phyloP scores from a whole-genome alignment of 2,113 vertebrate genomes.

The Sinocyclocheilus anophthalmus region DNA sequence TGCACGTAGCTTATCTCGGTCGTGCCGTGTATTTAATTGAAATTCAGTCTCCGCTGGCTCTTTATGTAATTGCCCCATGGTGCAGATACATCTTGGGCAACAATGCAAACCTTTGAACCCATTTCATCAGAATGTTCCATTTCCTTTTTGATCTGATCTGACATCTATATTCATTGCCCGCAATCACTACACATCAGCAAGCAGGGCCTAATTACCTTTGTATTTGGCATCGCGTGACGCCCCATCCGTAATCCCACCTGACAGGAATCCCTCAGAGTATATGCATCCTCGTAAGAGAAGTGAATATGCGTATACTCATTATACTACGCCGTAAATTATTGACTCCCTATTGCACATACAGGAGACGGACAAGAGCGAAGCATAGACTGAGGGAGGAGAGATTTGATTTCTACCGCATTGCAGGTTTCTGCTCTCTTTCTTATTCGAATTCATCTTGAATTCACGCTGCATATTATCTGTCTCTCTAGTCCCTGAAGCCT shows the following conservation, averaged over 20 bases:
- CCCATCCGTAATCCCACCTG: background rate
- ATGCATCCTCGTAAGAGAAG: background rate
- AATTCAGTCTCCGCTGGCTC: conserved; percentile 54
- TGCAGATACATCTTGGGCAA: conserved; percentile 49
- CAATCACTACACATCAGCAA: background rate
- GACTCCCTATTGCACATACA: background rate
- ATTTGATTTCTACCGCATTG: conserved; percentile 59
- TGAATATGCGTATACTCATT: conserved; percentile 11
- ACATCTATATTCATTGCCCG: conserved; percentile 44
- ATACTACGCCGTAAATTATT: conserved; percentile 35
- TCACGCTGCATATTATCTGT: conserved; percentile 60
- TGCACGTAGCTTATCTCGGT: conserved; percentile 52
- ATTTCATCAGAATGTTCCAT: conserved; percentile 62
- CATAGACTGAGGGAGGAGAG: conserved; percentile 12
- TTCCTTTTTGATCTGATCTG: conserved; percentile 65
- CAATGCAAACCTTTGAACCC: conserved; percentile 65
- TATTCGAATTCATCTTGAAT: conserved; percentile 66
- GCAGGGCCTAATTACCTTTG: conserved; percentile 50
- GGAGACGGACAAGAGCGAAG: background rate
- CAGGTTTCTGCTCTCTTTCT: conserved; percentile 57
- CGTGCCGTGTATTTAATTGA: conserved; percentile 59
- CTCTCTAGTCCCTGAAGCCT: conserved; percentile 47
- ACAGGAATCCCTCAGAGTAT: conserved; percentile 13
- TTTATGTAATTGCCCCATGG: conserved; percentile 59
- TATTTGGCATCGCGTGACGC: background rate